A percentile compares a stretch with the other conserved stretches of the same genome.
Evolutionary conservation across 2,797 vertebrate species (phyloP).

Genomic region (Sebastes diploproa): DNA sequence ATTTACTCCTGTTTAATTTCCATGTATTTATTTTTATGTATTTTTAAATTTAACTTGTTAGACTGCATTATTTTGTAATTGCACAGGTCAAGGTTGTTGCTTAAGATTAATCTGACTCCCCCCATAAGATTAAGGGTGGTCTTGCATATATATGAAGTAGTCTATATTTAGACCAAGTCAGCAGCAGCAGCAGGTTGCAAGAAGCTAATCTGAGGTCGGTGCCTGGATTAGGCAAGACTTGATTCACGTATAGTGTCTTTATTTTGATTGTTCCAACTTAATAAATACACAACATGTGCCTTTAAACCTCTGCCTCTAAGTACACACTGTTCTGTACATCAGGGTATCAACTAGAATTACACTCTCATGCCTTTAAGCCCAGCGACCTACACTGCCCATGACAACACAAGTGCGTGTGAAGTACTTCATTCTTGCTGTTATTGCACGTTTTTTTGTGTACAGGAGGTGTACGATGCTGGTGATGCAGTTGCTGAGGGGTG

Average conservation of each 20-base stretch:
- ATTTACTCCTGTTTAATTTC: no score
- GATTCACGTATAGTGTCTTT: neutral
- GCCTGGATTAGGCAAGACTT: neutral
- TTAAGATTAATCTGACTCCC: neutral
- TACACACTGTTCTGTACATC: neutral
- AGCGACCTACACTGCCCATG: neutral
- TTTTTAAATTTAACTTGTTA: no score
- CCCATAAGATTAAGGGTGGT: neutral
- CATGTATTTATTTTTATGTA: no score
- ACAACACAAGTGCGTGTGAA: neutral
- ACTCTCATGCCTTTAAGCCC: neutral
- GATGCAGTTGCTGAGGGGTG: slow-evolving; percentile 24
- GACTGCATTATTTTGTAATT: neutral
- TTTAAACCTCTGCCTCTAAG: neutral
- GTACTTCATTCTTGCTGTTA: neutral
- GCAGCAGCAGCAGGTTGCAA: neutral
- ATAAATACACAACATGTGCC: neutral
- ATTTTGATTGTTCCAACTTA: neutral
- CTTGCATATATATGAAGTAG: slow-evolving; percentile 10
- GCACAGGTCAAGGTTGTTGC: neutral
- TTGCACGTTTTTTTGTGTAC: neutral
- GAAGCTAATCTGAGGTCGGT: slow-evolving; percentile 31
- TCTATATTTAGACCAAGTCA: slow-evolving; percentile 35
- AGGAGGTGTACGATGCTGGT: slow-evolving; percentile 21
- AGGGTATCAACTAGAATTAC: neutral